phyloP scores from a whole-genome alignment of 1,140 invertebrate species.

The Pseudoatta argentina region DNA sequence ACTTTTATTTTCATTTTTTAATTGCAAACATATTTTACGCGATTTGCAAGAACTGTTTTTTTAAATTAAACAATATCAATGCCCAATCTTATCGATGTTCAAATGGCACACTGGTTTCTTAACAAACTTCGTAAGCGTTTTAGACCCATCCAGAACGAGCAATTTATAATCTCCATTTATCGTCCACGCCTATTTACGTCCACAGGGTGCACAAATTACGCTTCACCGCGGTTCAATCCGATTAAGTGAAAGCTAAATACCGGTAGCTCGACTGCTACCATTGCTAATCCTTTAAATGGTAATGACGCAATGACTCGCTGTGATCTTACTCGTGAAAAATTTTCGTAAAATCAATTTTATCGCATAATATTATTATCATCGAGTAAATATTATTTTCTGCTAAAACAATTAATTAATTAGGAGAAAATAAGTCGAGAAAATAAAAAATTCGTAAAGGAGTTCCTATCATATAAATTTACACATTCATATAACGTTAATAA shows the following conservation, averaged over 20 bases:
- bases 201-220: constrained; percentile 44
- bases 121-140: constrained; percentile 48
- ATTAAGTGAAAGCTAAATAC: constrained; percentile 66
- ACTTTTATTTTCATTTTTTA: constrained; percentile 5
- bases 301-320: constrained; percentile 19
- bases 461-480: not conserved
- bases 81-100: constrained; percentile 1
- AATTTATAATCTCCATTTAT: constrained; percentile 59
- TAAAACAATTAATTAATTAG: not conserved
- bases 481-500: not conserved
- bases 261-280: constrained; percentile 44
- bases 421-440: not conserved
- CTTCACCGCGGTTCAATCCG: constrained; percentile 41
- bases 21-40: constrained; percentile 2
- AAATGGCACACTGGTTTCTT: constrained; percentile 17
- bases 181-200: constrained; percentile 57
- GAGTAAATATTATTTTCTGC: not conserved
- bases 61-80: not conserved
- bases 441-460: not conserved
- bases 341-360: constrained; percentile 42
- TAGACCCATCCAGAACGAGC: constrained; percentile 34
- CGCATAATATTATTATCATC: not conserved
- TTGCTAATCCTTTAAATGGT: constrained; percentile 68
- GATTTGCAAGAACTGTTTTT: constrained; percentile 4
- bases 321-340: constrained; percentile 32